phyloP scores from a whole-genome alignment of 2,797 vertebrate genomes.

The Lutjanus campechanus region DNA sequence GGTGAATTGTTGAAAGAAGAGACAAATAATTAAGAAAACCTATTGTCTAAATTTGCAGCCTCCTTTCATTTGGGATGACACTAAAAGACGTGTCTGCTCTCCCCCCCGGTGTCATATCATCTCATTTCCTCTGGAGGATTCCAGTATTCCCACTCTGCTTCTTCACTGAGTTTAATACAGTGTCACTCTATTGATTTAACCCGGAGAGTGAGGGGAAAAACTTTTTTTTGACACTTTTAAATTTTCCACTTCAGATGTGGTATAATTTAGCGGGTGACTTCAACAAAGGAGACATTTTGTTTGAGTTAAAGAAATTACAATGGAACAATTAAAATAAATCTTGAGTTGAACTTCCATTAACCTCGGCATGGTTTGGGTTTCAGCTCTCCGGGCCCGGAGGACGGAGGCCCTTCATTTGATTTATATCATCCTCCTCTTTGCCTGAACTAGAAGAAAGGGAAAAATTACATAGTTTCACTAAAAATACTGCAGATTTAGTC shows the following conservation, averaged over 20 bases:
- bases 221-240: conserved; percentile 72
- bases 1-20: conserved; percentile 5
- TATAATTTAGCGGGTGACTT: conserved; percentile 77
- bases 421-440: conserved; percentile 80
- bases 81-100: not conserved
- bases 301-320: conserved; percentile 83
- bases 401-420: conserved; percentile 78
- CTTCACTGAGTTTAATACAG: conserved; percentile 52
- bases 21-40: not conserved
- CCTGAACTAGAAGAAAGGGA: conserved; percentile 64
- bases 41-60: not conserved
- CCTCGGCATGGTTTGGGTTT: conserved; percentile 82
- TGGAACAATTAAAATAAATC: conserved; percentile 88
- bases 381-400: conserved; percentile 70
- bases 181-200: conserved; percentile 63
- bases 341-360: conserved; percentile 85
- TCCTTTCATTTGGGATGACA: not conserved
- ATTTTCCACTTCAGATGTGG: conserved; percentile 78
- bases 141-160: conserved; percentile 44
- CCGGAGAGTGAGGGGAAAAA: conserved; percentile 10
- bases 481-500: conserved; percentile 62
- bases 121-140: conserved; percentile 48
- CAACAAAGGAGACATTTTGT: conserved; percentile 85
- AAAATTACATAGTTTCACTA: conserved; percentile 68
- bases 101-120: conserved; percentile 22